Conservation (phyloP, 2,797 vertebrate species). For the Thaleichthys pacificus region DNA sequence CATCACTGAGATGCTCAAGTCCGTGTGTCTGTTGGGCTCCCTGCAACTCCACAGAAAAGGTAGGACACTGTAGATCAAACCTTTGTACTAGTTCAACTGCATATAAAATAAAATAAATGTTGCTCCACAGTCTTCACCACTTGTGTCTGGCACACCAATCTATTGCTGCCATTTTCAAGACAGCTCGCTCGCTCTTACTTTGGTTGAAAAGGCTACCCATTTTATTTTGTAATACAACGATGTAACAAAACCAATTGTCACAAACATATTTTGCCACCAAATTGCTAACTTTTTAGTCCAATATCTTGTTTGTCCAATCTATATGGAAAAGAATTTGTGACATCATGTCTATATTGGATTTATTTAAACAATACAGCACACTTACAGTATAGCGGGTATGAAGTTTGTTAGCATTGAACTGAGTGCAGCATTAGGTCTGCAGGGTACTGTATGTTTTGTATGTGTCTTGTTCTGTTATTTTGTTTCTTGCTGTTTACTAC, state of each 20-base stretch:
- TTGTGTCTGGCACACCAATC: constrained; percentile 72
- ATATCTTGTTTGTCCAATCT: constrained; percentile 42
- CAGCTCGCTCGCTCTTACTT: constrained; percentile 38
- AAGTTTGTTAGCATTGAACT: neutral
- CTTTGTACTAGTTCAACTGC: neutral
- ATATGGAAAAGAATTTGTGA: constrained; percentile 49
- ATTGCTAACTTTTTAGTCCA: constrained; percentile 38
- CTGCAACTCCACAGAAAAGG: constrained; percentile 97
- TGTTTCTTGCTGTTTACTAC: constrained; percentile 60
- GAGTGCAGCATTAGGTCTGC: no score
- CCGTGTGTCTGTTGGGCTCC: constrained; percentile 92
- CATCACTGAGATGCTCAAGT: constrained; percentile 98
- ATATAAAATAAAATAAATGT: constrained; percentile 69
- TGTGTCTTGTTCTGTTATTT: constrained; percentile 54
- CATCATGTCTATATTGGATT: constrained; percentile 52
- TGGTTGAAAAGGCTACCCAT: constrained; percentile 70
- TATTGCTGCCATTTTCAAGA: constrained; percentile 81
- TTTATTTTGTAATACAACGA: constrained; percentile 78
- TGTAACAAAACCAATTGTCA: constrained; percentile 68
- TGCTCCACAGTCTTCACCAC: constrained; percentile 70
- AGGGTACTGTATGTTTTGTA: no score
- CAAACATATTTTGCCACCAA: constrained; percentile 68
- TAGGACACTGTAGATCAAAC: constrained; percentile 49
- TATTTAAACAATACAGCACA: constrained; percentile 42
- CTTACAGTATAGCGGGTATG: constrained; percentile 23